phyloP scores from a whole-genome alignment of 92 coral and sea anemone species.

The Parazoanthus swiftii region DNA sequence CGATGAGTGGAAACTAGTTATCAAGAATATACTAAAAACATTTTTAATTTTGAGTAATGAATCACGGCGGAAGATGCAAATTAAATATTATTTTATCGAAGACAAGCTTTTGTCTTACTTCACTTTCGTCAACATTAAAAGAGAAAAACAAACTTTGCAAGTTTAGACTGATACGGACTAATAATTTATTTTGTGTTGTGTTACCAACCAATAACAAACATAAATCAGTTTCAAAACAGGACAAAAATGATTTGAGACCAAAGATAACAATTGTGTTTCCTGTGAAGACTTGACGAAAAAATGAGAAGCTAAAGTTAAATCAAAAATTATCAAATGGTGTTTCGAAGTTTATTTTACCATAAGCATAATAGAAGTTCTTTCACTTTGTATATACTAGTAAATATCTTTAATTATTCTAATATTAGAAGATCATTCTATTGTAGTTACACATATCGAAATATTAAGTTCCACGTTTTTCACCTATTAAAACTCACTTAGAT shows the following conservation, averaged over 20 bases:
- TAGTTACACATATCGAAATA: background rate
- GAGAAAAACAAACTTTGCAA: constrained; percentile 5
- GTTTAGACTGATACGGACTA: constrained; percentile 6
- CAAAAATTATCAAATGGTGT: background rate
- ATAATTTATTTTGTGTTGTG: background rate
- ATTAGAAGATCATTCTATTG: background rate
- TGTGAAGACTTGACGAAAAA: background rate
- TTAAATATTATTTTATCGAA: background rate
- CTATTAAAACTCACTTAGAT: too few species aligned
- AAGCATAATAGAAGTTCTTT: too few species aligned
- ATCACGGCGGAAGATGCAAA: background rate
- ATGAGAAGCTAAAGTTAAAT: background rate
- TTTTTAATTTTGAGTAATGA: constrained; percentile 5
- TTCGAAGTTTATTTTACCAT: background rate
- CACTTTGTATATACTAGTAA: too few species aligned
- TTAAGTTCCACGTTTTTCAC: background rate
- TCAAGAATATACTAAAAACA: background rate
- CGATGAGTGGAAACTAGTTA: constrained; percentile 2
- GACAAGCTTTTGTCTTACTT: background rate
- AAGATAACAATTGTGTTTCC: constrained; percentile 16
- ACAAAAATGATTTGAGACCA: constrained; percentile 10
- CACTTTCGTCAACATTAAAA: constrained; percentile 26
- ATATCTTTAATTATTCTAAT: too few species aligned
- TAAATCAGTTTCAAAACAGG: background rate
- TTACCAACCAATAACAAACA: constrained; percentile 8